Base-by-base conservation (phyloP, 2,797 vertebrate genomes). In the Ambastaia sidthimunki region DNA sequence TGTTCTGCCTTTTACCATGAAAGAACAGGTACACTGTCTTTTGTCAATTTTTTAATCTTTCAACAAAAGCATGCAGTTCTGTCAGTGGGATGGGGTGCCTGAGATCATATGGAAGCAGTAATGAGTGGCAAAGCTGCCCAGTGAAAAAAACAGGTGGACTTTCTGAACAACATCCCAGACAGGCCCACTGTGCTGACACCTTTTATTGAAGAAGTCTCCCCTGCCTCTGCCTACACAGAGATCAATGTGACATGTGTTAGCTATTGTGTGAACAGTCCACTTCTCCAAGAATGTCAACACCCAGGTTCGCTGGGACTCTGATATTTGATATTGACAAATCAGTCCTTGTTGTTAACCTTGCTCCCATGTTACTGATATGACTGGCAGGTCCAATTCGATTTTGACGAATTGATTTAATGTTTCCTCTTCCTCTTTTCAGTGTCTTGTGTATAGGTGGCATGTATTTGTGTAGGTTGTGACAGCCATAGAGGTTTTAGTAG, bases 361-460 rank as follows among this genome's bases (percentile, higher is more conserved):
- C 82, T 79, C 82, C 74, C 23, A 7, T 62, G 74, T 59, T 81
- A 68, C 73, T 84, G 71, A 79, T 83, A 60, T 83, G 85, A 85
- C 83, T 84, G 81, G 28, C 78, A 83, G 71, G 48, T 80, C 73
- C 74, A 71, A 19, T 80, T 82, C 31, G 52, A 81, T 74, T 81
- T 59, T 74, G 69, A 81, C 13, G 18, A 54, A 87, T 82, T 73
- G 86, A 82, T 81, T 75, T 76, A 48, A 67, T 23, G 41, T 70
- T 28, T 78, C 31, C 12, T 28, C 18, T 34, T 18, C n/a, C n/a
- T 74, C 55, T 80, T 47, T 57, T 18, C 44, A 25, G 10, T 34
- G 66, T 37, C 60, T 78, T 62, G 21, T 68, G 78, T 47, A 23
- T 18, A 34, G 59, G 25, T 21, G 54, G 59, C 3, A 13, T 47